phyloP scores from a whole-genome alignment of 2,113 vertebrate species.

The Gadus macrocephalus region DNA sequence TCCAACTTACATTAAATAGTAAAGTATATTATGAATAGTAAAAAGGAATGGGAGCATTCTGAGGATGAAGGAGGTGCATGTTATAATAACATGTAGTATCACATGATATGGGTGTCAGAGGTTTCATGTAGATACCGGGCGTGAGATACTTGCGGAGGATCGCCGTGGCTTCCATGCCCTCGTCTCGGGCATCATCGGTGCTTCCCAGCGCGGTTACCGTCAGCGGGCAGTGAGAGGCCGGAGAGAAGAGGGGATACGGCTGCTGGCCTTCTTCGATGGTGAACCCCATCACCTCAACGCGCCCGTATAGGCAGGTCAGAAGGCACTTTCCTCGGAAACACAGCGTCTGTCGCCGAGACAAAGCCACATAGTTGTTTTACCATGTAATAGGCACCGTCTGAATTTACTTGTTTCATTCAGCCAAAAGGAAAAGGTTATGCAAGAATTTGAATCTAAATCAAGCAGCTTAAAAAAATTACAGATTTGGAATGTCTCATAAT shows the following conservation, averaged over 20 bases:
- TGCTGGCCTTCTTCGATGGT: constrained; percentile 81
- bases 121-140: constrained; percentile 59
- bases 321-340: constrained; percentile 83
- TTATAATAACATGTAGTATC: too few relatives aligned
- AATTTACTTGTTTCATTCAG: not conserved
- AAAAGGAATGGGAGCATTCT: too few relatives aligned
- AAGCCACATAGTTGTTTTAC: not conserved
- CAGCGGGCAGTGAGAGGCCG: constrained; percentile 78
- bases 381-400: too few relatives aligned
- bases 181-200: constrained; percentile 47
- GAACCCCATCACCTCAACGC: constrained; percentile 84
- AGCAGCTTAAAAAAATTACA: too few relatives aligned
- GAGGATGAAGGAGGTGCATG: too few relatives aligned
- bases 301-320: constrained; percentile 84
- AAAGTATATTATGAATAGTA: too few relatives aligned
- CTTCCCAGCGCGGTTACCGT: constrained; percentile 67
- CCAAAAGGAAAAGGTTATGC: too few relatives aligned
- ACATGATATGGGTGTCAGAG: too few relatives aligned
- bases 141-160: constrained; percentile 72
- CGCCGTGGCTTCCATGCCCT: constrained; percentile 58
- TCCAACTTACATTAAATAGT: too few relatives aligned
- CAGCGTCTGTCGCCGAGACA: constrained; percentile 62
- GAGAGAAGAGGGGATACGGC: constrained; percentile 78
- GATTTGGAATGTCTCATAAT: too few relatives aligned
- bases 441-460: too few relatives aligned